phyloP scores from a whole-genome alignment of 2,888 invertebrate species.

The Ctena decussata region DNA sequence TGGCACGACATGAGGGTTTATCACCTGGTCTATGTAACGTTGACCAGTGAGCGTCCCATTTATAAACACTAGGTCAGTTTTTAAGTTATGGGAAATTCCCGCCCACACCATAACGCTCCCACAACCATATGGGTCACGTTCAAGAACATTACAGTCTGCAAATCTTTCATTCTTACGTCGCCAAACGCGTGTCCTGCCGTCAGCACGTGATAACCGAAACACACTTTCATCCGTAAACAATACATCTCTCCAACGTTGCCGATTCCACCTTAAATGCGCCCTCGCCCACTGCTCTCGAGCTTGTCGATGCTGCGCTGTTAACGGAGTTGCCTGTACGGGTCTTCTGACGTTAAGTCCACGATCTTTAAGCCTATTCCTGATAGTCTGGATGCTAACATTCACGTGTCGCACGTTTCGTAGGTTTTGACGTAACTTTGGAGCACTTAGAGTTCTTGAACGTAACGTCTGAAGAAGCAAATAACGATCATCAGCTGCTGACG shows the following conservation, averaged over 20 bases:
- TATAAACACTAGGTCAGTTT: not conserved
- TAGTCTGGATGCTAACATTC: slow-evolving; percentile 2
- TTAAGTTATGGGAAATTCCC: slow-evolving; percentile 3
- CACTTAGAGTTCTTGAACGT: slow-evolving; percentile 1
- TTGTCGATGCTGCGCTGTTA: slow-evolving; percentile 11
- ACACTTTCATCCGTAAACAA: slow-evolving; percentile 31
- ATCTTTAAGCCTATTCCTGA: not conserved
- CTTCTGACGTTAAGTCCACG: not conserved
- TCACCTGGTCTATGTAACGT: not conserved
- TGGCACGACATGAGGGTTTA: not conserved
- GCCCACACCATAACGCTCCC: slow-evolving; percentile 30
- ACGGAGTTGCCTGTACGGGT: not conserved
- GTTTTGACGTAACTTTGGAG: not conserved
- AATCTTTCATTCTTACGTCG: slow-evolving; percentile 17
- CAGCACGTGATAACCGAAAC: slow-evolving; percentile 20
- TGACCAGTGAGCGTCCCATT: slow-evolving; percentile 11
- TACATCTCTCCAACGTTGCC: slow-evolving; percentile 30
- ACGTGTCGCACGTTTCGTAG: not conserved
- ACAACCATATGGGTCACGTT: slow-evolving; percentile 10
- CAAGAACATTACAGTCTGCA: slow-evolving; percentile 23
- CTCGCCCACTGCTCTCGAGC: slow-evolving; percentile 21
- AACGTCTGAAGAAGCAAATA: not conserved
- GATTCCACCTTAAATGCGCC: not conserved
- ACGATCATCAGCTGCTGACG: not conserved
- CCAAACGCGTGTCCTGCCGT: slow-evolving; percentile 33